Conservation (phyloP, 2,888 invertebrate genomes). For the Heteromurus nitidus region DNA sequence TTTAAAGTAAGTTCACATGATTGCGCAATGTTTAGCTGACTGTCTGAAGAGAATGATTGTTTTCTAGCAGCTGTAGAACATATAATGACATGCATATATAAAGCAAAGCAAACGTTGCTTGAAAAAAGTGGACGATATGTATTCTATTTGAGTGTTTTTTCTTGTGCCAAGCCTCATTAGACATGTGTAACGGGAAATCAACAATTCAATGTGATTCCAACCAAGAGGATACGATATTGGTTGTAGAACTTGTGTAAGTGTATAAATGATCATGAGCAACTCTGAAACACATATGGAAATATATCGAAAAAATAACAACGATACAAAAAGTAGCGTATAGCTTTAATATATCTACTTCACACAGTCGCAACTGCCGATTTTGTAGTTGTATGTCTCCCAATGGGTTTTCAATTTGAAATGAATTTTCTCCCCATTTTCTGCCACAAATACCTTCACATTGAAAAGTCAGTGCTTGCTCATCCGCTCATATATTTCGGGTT, state of each 20-base stretch:
- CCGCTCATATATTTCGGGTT: background rate
- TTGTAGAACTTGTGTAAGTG: no score
- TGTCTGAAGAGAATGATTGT: background rate
- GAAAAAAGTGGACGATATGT: background rate
- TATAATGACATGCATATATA: background rate
- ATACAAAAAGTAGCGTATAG: no score
- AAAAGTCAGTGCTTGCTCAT: background rate
- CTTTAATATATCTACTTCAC: no score
- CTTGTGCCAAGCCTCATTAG: slow-evolving; percentile 26
- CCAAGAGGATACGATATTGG: no score
- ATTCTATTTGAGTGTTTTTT: slow-evolving; percentile 9
- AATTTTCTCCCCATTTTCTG: slow-evolving; percentile 1
- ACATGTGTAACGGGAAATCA: slow-evolving; percentile 21
- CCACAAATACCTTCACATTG: slow-evolving; percentile 9
- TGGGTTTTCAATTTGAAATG: slow-evolving; percentile 12
- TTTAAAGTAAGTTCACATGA: background rate
- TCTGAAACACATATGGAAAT: no score
- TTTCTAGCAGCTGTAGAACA: background rate
- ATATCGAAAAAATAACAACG: no score
- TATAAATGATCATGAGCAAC: no score
- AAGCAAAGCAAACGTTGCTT: background rate
- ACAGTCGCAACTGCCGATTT: no score
- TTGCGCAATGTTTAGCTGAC: background rate
- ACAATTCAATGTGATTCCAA: slow-evolving; percentile 15
- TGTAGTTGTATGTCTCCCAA: no score